Base-by-base conservation (phyloP, 2,888 invertebrate genomes). In the Colletes collaris region DNA sequence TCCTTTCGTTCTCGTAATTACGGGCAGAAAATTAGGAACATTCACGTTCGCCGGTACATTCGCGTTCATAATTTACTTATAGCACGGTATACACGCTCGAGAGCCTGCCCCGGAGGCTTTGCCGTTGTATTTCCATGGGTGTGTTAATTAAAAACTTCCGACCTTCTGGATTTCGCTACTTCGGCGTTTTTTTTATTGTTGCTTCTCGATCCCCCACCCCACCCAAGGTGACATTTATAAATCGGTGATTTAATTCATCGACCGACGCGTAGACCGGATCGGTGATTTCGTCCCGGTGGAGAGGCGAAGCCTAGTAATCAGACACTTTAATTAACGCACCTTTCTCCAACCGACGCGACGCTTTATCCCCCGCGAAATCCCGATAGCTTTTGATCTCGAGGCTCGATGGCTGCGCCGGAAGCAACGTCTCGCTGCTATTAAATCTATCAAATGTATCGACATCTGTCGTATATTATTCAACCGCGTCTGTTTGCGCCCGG, bases 301-400 rank as follows among this genome's bases (percentile, higher is more conserved):
- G 74, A 62, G 40, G 27, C 59, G 68, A 62, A 73, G 56, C 64
- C 64, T 64, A 70, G 81, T 86, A 86, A 86, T 85, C 85, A 87
- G 87, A 86, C 79, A 77, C 81, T 87, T 86, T 87, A 86, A 86
- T 86, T 86, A 85, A 87, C 81, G 74, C 79, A 81, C 76, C 83
- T 83, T 77, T 73, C 63, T 74, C 70, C 58, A 35, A 16, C 49
- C 55, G 78, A 13, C 56, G 73, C 72, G 60, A 50, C 72, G 55
- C 76, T 86, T 76, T 71, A 53, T 79, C 62, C 56, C 66, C 66
- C n/a, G 46, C 58, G 72, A 74, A 75, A 76, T 59, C 73, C 73
- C 75, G 52, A 76, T 66, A 69, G 64, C 74, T 85, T 85, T 85
- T 80, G 83, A 85, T 81, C 70, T 67, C 59, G 16, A 10, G n/a